A percentile compares a stretch with the other conserved stretches of the same genome.
phyloP scores from a whole-genome alignment of 2,797 vertebrate species.

The Pseudochromis fuscus region DNA sequence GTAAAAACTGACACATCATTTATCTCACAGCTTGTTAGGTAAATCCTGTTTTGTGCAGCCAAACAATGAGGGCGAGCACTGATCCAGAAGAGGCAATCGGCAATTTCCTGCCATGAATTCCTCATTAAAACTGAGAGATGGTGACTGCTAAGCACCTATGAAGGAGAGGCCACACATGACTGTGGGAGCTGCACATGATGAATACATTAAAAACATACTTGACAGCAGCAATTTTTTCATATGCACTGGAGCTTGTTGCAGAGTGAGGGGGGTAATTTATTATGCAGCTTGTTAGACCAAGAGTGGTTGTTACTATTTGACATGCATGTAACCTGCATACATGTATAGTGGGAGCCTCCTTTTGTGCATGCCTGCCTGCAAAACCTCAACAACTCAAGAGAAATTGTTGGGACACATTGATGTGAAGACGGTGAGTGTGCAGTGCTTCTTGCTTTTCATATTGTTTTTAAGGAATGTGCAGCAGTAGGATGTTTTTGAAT shows the following conservation, averaged over 20 bases:
- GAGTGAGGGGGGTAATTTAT: conserved; percentile 45
- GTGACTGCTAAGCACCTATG: conserved; percentile 9
- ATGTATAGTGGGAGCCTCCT: not conserved
- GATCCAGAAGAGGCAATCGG: conserved; percentile 1
- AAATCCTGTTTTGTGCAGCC: not conserved
- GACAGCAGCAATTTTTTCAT: conserved; percentile 53
- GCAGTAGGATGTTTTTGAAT: conserved; percentile 5
- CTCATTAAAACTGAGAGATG: conserved; percentile 34
- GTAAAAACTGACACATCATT: conserved; percentile 21
- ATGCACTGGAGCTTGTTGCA: conserved; percentile 32
- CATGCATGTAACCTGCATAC: conserved; percentile 24
- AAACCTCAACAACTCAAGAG: not conserved
- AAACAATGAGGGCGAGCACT: not conserved
- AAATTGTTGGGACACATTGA: not conserved
- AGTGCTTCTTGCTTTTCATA: not conserved
- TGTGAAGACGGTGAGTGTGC: not conserved
- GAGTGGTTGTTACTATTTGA: conserved; percentile 7
- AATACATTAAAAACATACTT: conserved; percentile 43
- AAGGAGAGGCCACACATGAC: conserved; percentile 7
- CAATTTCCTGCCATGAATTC: conserved; percentile 10
- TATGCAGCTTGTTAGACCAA: conserved; percentile 42
- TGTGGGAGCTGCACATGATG: conserved; percentile 29
- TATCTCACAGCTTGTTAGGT: conserved; percentile 8
- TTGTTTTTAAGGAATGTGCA: conserved; percentile 16
- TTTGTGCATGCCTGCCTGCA: not conserved